These are phyloP conservation scores for Nemapogon koenigi DNA, from an alignment of 2,888 invertebrate genomes.

Conservation along the genomic window DNA sequence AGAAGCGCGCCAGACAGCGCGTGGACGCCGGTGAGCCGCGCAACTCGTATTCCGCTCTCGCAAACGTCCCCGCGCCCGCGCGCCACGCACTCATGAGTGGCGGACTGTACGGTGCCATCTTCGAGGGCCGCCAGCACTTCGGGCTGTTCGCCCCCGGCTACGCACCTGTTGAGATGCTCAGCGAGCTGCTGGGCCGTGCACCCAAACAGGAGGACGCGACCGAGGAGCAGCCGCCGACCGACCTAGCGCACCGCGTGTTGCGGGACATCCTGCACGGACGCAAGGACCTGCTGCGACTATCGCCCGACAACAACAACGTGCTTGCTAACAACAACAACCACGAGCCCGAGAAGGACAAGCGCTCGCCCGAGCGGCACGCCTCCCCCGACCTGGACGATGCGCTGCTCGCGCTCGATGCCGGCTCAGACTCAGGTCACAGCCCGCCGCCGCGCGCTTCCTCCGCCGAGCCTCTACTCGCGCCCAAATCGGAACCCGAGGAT, in stretches of 20 bases:
- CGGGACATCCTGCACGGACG: conserved; percentile 89
- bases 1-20: conserved; percentile 93
- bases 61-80: conserved; percentile 59
- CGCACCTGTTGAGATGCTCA: conserved; percentile 90
- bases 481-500: conserved; percentile 72
- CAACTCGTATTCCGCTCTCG: conserved; percentile 81
- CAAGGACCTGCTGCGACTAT: conserved; percentile 79
- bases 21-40: conserved; percentile 96
- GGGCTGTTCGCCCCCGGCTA: conserved; percentile 85
- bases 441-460: conserved; percentile 64
- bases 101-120: conserved; percentile 88
- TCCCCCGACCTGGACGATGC: conserved; percentile 68
- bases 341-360: conserved; percentile 58
- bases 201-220: conserved; percentile 71
- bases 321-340: conserved; percentile 64
- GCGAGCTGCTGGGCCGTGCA: conserved; percentile 85
- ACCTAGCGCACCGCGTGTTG: conserved; percentile 83
- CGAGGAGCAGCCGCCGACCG: conserved; percentile 56
- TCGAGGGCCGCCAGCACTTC: conserved; percentile 81
- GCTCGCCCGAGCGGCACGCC: conserved; percentile 69
- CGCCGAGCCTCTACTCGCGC: conserved; percentile 63
- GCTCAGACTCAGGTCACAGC: conserved; percentile 47
- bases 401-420: conserved; percentile 66
- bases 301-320: conserved; percentile 67
- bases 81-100: conserved; percentile 83